Evolutionary conservation across 2,797 vertebrate species (phyloP), one percentile per base, ranked within the genome.

Genomic region (Oreortyx pictus): DNA sequence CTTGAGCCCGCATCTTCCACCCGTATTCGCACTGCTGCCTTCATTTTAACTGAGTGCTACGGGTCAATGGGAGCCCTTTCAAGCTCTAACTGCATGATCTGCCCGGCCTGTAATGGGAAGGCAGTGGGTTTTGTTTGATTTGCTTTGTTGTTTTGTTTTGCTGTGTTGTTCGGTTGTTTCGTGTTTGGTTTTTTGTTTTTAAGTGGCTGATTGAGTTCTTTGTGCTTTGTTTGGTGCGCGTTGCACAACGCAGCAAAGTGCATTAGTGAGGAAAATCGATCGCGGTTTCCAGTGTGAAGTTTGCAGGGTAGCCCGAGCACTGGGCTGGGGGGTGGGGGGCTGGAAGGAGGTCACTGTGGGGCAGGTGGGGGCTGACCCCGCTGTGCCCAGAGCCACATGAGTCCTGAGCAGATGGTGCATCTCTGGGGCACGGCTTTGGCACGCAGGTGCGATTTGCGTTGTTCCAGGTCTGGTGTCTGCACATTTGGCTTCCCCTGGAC

Each of bases 241-340:
- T 73, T 20, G 87, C 43, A 59, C 56, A 65, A 37, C 3, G 52
- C 23, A 82, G 86, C 66, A 66, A 46, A n/a, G 39, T 82, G 83
- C 79, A 84, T 96, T 95, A 84, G 91, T 37, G 73, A 83, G 79
- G 89, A 89, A 93, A 96, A 97, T 93, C 89, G 49, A 92, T 93
- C 92, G 75, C 78, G 11, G 52, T 93, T 92, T 87, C 47, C 6
- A 44, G 75, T 84, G 86, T 88, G 93, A 92, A 89, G 66, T 64
- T 50, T 44, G 56, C 83, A 77, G 81, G 94, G 33, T 43, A 47
- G 18, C 17, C 31, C 37, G 6, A 78, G 49, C 46, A 19, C 7
- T 1, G n/a, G 17, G 82, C 35, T 15, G 17, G 0, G 67, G 33
- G 47, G 14, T 1, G 3, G 43, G 29, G 46, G 59, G 12, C 35